Percentiles rank a stretch among this genome's conserved stretches.
phyloP scores from a whole-genome alignment of 2,113 vertebrate species.

The Ageneiosus marmoratus region DNA sequence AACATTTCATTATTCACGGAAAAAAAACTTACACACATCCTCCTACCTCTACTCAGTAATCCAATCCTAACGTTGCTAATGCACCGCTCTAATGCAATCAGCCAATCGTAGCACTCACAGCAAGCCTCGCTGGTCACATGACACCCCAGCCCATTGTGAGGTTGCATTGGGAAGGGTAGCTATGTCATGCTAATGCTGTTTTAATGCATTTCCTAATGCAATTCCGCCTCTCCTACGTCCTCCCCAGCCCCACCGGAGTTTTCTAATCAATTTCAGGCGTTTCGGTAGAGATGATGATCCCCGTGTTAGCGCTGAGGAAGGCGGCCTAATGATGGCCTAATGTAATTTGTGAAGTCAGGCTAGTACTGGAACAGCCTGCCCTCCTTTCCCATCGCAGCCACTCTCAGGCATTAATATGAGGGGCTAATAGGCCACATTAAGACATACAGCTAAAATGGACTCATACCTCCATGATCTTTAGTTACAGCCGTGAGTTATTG shows the following conservation, averaged over 20 bases:
- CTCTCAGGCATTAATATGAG: conserved; percentile 73
- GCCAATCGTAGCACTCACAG: conserved; percentile 80
- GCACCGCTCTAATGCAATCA: conserved; percentile 84
- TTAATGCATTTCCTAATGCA: conserved; percentile 81
- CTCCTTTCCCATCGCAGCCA: conserved; percentile 71
- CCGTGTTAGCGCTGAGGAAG: conserved; percentile 68
- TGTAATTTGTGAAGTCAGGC: conserved; percentile 70
- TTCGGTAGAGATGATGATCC: conserved; percentile 80
- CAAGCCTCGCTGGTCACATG: conserved; percentile 77
- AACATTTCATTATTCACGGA: conserved; percentile 84
- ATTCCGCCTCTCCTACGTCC: conserved; percentile 69
- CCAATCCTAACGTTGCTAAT: conserved; percentile 82
- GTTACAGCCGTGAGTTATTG: conserved; percentile 63
- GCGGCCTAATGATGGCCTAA: conserved; percentile 78
- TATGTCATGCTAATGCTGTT: conserved; percentile 85
- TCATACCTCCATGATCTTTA: conserved; percentile 59
- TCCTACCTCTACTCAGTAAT: conserved; percentile 73
- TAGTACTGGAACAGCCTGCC: conserved; percentile 58
- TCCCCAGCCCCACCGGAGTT: conserved; percentile 66
- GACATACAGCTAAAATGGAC: conserved; percentile 64
- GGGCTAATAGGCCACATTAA: conserved; percentile 74
- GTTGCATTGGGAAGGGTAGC: conserved; percentile 72
- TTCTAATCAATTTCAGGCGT: conserved; percentile 78
- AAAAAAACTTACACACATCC: conserved; percentile 61
- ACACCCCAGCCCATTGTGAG: conserved; percentile 67